These are phyloP conservation scores for Ctenosaura bakeri DNA, from an alignment of 2,797 vertebrate genomes.

Conservation along the genomic window DNA sequence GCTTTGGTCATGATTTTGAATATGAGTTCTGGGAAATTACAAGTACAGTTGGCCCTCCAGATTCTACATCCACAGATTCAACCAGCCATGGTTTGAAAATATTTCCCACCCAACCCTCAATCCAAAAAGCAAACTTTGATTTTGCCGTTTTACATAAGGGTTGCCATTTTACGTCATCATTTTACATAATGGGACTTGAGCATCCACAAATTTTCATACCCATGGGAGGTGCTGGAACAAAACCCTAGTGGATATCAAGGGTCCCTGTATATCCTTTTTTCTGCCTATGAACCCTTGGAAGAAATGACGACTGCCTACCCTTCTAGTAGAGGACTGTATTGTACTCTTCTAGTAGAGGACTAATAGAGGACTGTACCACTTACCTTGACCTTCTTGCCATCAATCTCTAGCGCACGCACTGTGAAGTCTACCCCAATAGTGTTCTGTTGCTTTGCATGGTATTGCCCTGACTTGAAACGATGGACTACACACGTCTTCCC, in stretches of 20 bases:
- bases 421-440: constrained; percentile 97
- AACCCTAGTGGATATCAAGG: too few relatives aligned
- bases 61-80: too few relatives aligned
- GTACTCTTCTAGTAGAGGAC: not conserved
- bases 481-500: constrained; percentile 97
- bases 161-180: too few relatives aligned
- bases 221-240: too few relatives aligned
- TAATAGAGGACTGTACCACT: constrained; percentile 18
- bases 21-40: not conserved
- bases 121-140: too few relatives aligned
- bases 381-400: constrained; percentile 95
- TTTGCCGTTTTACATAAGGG: too few relatives aligned
- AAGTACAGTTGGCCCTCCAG: not conserved
- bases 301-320: not conserved
- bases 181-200: too few relatives aligned
- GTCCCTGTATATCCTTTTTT: not conserved
- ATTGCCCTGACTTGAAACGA: constrained; percentile 92
- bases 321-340: not conserved
- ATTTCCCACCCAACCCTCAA: too few relatives aligned
- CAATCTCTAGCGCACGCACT: constrained; percentile 90
- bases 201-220: too few relatives aligned
- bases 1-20: too few relatives aligned
- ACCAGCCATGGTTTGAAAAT: too few relatives aligned
- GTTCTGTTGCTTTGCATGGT: constrained; percentile 90
- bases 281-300: not conserved